These are phyloP conservation scores for Mythimna pallens DNA, from an alignment of 2,888 invertebrate genomes.

Conservation along the genomic window DNA sequence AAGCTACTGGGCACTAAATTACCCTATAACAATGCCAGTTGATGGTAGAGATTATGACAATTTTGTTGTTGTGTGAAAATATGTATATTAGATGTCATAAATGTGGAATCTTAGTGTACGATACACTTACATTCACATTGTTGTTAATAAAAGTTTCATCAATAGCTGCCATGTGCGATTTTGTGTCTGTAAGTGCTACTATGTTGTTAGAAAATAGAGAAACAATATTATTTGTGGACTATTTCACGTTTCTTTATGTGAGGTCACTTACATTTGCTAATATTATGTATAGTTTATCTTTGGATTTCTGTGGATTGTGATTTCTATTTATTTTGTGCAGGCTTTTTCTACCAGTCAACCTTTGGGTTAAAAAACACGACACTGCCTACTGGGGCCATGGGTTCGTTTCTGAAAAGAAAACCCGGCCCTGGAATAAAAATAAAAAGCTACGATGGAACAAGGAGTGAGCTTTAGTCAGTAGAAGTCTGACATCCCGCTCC, in stretches of 20 bases:
- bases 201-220: not conserved
- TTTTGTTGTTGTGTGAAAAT: constrained; percentile 2
- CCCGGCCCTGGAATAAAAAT: no score
- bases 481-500: no score
- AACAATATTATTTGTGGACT: not conserved
- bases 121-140: not conserved
- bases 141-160: constrained; percentile 14
- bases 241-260: not conserved
- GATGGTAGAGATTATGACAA: no score
- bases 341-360: no score
- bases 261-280: not conserved
- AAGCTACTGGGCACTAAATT: no score
- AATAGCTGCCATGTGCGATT: constrained; percentile 5
- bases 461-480: no score
- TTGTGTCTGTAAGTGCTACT: not conserved
- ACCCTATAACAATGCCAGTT: not conserved
- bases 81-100: not conserved
- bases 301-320: not conserved
- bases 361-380: no score
- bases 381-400: no score
- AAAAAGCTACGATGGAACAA: no score
- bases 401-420: no score
- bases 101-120: not conserved
- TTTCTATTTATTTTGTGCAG: no score
- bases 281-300: not conserved